Conservation (phyloP, 2,888 invertebrate species). For the Drosophila atroscutellata region DNA sequence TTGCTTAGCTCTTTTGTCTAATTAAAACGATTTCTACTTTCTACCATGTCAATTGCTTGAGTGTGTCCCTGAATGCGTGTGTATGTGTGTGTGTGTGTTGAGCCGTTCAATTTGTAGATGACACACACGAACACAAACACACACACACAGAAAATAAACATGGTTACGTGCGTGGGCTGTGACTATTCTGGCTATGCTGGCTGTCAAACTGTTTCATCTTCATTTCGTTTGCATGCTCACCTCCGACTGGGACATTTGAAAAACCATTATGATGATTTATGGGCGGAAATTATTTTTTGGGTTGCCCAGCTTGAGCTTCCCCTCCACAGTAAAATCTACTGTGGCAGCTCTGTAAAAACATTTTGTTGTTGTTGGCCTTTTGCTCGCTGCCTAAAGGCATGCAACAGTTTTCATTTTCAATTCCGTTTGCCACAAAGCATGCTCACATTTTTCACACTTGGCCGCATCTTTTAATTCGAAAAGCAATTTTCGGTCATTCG, state of each 20-base stretch:
- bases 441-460: slow-evolving; percentile 60
- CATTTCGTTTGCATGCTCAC: slow-evolving; percentile 53
- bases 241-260: slow-evolving; percentile 30
- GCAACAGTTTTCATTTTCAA: slow-evolving; percentile 71
- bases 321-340: neutral
- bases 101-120: slow-evolving; percentile 67
- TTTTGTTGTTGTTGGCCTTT: slow-evolving; percentile 15
- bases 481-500: slow-evolving; percentile 54
- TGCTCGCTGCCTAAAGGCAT: slow-evolving; percentile 48
- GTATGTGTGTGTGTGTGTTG: neutral
- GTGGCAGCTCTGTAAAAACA: slow-evolving; percentile 9
- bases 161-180: slow-evolving; percentile 18
- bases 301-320: slow-evolving; percentile 7
- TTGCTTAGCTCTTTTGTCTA: slow-evolving; percentile 76
- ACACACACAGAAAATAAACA: slow-evolving; percentile 6
- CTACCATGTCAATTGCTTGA: slow-evolving; percentile 6
- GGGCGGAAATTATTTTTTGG: slow-evolving; percentile 75
- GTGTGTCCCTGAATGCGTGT: neutral
- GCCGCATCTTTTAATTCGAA: slow-evolving; percentile 71
- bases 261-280: slow-evolving; percentile 76
- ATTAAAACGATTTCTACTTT: slow-evolving; percentile 64
- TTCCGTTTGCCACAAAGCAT: slow-evolving; percentile 49
- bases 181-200: slow-evolving; percentile 35
- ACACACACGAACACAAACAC: slow-evolving; percentile 39
- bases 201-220: slow-evolving; percentile 74